Conservation (phyloP, 2,888 invertebrate genomes). For the Eupithecia dodoneata region DNA sequence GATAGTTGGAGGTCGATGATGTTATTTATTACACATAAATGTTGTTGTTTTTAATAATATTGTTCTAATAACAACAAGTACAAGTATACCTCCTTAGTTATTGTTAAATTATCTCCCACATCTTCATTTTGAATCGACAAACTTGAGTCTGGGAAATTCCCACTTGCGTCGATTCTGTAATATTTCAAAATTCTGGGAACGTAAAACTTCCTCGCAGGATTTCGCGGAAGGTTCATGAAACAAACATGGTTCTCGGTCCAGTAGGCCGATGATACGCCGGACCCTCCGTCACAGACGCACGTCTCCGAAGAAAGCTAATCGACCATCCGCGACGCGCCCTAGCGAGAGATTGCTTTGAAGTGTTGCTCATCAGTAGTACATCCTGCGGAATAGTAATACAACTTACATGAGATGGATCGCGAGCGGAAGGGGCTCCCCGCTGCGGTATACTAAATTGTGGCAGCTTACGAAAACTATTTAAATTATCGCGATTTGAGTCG, state of each 20-base stretch:
- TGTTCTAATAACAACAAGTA: neutral
- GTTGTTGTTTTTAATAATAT: neutral
- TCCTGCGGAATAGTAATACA: neutral
- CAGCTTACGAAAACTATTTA: neutral
- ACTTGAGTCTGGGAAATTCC: neutral
- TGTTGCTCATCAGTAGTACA: constrained; percentile 15
- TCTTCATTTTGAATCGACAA: neutral
- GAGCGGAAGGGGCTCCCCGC: neutral
- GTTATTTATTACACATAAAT: neutral
- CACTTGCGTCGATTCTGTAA: neutral
- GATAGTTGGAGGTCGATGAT: neutral
- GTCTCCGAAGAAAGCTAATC: constrained; percentile 40
- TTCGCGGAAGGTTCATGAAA: constrained; percentile 17
- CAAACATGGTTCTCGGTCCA: constrained; percentile 23
- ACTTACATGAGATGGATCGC: neutral
- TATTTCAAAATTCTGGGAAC: neutral
- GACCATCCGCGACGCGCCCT: constrained; percentile 28
- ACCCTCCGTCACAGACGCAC: constrained; percentile 21
- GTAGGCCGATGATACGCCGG: constrained; percentile 17
- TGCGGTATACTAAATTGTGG: neutral
- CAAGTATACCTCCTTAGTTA: neutral
- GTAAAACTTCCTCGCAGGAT: neutral
- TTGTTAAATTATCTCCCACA: neutral
- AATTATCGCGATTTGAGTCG: neutral
- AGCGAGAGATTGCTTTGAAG: constrained; percentile 30